These are phyloP conservation scores for Alethe diademata DNA, from an alignment of 2,113 vertebrate genomes.

Conservation along the genomic window DNA sequence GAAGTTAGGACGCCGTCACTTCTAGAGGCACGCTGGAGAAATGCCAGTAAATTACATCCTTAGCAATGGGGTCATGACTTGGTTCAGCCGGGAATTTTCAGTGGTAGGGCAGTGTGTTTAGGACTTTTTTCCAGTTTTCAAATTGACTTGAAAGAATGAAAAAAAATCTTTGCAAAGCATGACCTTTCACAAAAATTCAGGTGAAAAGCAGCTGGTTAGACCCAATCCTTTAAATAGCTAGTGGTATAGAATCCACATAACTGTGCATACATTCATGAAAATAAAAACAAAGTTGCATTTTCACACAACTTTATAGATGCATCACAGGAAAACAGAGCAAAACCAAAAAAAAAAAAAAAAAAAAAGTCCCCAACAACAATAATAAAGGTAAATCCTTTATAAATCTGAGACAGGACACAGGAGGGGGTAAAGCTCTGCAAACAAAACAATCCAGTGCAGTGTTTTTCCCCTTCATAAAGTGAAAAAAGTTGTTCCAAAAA, in stretches of 20 bases:
- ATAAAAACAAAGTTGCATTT: background rate
- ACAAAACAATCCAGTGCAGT: background rate
- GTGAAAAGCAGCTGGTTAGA: background rate
- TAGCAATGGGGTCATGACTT: background rate
- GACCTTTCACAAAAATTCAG: background rate
- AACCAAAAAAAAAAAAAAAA: background rate
- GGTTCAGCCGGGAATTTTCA: background rate
- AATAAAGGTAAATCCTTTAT: background rate
- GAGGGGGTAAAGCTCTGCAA: background rate
- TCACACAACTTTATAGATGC: background rate
- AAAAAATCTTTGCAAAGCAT: background rate
- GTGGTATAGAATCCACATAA: background rate
- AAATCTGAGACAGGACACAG: background rate
- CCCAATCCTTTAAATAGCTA: background rate
- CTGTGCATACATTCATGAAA: background rate
- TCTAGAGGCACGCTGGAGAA: background rate
- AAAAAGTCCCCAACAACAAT: background rate
- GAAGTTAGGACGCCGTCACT: background rate
- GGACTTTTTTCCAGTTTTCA: background rate
- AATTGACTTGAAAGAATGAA: background rate
- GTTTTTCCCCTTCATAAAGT: slow-evolving; percentile 27
- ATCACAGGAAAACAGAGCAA: background rate
- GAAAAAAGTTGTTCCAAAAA: slow-evolving; percentile 9
- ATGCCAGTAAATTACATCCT: background rate
- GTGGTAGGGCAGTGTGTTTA: background rate